Base-by-base conservation (phyloP, 2,113 vertebrate genomes). In the Meriones unguiculatus region DNA sequence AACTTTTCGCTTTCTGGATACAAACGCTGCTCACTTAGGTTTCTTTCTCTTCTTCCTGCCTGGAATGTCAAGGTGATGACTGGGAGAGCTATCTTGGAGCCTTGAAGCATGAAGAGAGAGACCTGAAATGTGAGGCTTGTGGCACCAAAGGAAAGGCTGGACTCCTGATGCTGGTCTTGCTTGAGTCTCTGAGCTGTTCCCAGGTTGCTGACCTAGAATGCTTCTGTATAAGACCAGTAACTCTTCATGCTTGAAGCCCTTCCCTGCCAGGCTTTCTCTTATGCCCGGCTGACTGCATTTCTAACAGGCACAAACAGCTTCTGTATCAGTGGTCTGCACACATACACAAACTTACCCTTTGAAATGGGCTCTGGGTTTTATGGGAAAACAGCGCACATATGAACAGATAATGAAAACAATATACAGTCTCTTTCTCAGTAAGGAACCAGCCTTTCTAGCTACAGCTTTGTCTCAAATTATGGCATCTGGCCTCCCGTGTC, bases 391-490 rank as follows among this genome's bases (percentile, higher is more conserved):
- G 72, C 92, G 30, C 46, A 54, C 28, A 24, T 76, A 6, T 73
- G 84, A 86, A 70, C 18, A 9, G 87, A 84, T 75, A 94, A 94
- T 70, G 82, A 65, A 95, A 93, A 84, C 57, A 84, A 75, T 77
- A 89, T 41, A 75, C 75, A 64, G 52, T 59, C 38, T 59, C 38
- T 81, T 65, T 94, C 70, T 97, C 75, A 41, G 91, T 18, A 38
- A 80, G 84, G 87, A 93, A 93, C 57, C 1, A 14, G 92, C 64
- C 28, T 96, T 81, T 41, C 30, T 81, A 92, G 87, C 50, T 22
- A 85, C 22, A 20, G 70, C 64, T 97, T 94, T 95, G 76, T 93
- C 86, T 97, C 96, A 96, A 94, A 90, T 93, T 82, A 95, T 82
- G 67, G 75, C 35, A 67, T 88, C 70, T 87, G 88, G 90, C n/a